Evolutionary conservation across 2,888 invertebrate genomes (phyloP), one percentile per base, ranked within the genome.

Genomic region (Minunthozetes semirufus): DNA sequence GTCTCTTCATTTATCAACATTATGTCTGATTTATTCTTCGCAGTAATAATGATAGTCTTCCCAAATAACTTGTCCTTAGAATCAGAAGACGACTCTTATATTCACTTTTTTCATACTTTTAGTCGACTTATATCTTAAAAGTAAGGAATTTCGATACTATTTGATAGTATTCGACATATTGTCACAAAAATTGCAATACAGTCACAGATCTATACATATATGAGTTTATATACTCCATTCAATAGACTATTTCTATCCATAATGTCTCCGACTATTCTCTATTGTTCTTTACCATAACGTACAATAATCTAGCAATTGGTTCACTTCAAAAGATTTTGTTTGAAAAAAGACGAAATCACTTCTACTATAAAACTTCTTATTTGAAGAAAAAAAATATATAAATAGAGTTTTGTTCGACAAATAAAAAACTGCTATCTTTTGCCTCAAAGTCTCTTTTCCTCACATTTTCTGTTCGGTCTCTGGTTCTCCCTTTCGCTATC

Each of bases 1-100:
- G 22, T 68, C 42, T 38, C 68, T 68, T 68, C 68, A 68, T 68
- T 68, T 68, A 68, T 68, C 68, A 68, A 33, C 38, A 68, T 68
- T 68, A 68, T 33, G 22, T 68, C 42, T 68, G 68, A 68, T 68
- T 68, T 68, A 68, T 68, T 68, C 42, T 68, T 19, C 22, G 42
- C 29, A 22, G 19, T 68, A 68, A 68, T 68, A 42, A 68, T 68
- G 68, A 68, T n/a, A 68, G 68, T 68, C 68, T 42, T 68, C 68
- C 42, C 38, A 68, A 68, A 68, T 68, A 68, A 68, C 68, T 46
- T 42, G 68, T 68, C 68, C 9, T 38, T 42, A 68, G 42, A 68
- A 68, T 63, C 61, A 27, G 29, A 29, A 27, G 22, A 4, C 17
- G 29, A n/a, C 17, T 38, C 61, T 63, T 63, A 46, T 46, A 38